Base-by-base conservation (phyloP, 2,113 vertebrate species). In the Charadrius vociferus region DNA sequence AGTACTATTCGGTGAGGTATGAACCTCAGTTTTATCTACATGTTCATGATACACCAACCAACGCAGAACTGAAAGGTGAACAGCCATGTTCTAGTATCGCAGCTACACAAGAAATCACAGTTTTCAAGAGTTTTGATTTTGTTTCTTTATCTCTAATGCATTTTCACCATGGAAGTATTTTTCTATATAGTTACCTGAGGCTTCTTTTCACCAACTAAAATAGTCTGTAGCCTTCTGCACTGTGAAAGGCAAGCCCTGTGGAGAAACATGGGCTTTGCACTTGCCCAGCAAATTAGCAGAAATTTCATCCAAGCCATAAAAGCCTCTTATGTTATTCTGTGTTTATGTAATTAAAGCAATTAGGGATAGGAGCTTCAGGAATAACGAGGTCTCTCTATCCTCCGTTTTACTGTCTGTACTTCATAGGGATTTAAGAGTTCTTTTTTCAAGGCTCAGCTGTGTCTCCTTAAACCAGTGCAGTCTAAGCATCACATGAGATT, bases 221-320 rank as follows among this genome's bases (percentile, higher is more conserved):
- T 24, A 91, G 73, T 81, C 68, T 87, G 67, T 95, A 95, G 95
- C 95, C 91, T 95, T 95, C 95, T 95, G 90, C 94, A 97, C 91
- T 96, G 94, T 98, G 95, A 97, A 94, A 96, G 90, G 86, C 92
- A 91, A 94, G 94, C 84, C 83, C 92, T 81, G 91, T 82, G 86
- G 84, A 67, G 87, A 92, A 75, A 83, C 49, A 10, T 0, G 3
- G 96, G 78, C 92, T 90, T 95, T 10, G 43, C 7, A 6, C 94
- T 96, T 95, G 96, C 94, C 96, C 94, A 90, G 71, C 78, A 63
- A 96, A 96, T 97, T 20, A 94, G 92, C 91, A 91, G 91, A 98
- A 97, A 92, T 95, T 90, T 96, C 94, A 97, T 93, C 93, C 93
- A 98, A 98, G 97, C 97, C 97, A 98, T 98, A 98, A 96, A 96